Evolutionary conservation across 2,888 invertebrate genomes (phyloP), one percentile per base, ranked within the genome.

Genomic region (Gerosis bhagava): DNA sequence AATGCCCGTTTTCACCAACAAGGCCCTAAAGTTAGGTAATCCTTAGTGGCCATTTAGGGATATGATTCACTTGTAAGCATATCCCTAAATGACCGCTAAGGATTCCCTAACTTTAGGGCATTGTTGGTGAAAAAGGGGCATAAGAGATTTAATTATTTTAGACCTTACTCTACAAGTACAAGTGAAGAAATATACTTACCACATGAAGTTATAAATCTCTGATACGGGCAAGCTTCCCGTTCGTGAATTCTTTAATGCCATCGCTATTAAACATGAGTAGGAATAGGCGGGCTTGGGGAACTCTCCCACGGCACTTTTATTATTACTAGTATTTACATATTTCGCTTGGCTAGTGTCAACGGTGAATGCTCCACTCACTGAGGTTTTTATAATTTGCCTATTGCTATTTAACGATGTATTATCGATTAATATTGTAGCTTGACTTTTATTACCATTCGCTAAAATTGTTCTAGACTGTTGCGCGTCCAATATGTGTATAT

Each of bases 121-220:
- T n/a, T n/a, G n/a, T n/a, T n/a, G n/a, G n/a, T n/a, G n/a, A n/a
- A n/a, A n/a, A n/a, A n/a, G n/a, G n/a, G n/a, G n/a, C n/a, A n/a
- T n/a, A n/a, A n/a, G n/a, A n/a, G n/a, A n/a, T n/a, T n/a, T n/a
- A n/a, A n/a, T n/a, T n/a, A n/a, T n/a, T n/a, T n/a, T n/a, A n/a
- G n/a, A n/a, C n/a, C n/a, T n/a, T n/a, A n/a, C n/a, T n/a, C n/a
- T n/a, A n/a, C n/a, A n/a, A n/a, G n/a, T n/a, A n/a, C n/a, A n/a
- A n/a, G n/a, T n/a, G 4, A 10, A 12, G 8, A 26, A 16, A 12
- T 35, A 49, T 41, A 90, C 94, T 92, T 86, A 96, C 95, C 97
- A 98, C 96, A 99, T 98, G 73, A 99, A 99, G 77, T 96, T 97
- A 82, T 99, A 99, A 63, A 99, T 99, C 89, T 99, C 99, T 7